Evolutionary conservation across 2,113 vertebrate species (phyloP).

Genomic region (Trinectes maculatus): DNA sequence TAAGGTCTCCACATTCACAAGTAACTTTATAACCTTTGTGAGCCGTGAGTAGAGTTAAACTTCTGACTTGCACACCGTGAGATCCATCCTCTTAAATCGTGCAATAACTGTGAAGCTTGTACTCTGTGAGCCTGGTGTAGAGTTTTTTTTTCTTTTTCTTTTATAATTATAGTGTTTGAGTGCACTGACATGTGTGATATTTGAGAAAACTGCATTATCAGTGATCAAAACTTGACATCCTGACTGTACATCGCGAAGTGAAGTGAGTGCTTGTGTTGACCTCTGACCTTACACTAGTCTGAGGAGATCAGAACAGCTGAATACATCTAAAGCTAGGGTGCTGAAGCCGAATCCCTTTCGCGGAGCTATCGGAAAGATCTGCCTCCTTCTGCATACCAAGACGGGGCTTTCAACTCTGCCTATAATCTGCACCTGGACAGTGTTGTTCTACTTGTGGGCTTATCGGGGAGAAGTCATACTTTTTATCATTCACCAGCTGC

Average conservation of each 20-base stretch:
- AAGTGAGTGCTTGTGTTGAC: slow-evolving; percentile 44
- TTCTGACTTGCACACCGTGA: slow-evolving; percentile 43
- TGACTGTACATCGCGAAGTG: slow-evolving; percentile 46
- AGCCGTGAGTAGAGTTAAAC: slow-evolving; percentile 58
- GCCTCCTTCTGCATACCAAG: slow-evolving; percentile 79
- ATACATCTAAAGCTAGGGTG: slow-evolving; percentile 73
- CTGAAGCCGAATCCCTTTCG: slow-evolving; percentile 66
- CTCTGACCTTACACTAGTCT: slow-evolving; percentile 71
- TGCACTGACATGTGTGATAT: slow-evolving; percentile 55
- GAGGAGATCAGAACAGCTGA: slow-evolving; percentile 74
- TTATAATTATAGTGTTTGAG: slow-evolving; percentile 44
- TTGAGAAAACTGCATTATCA: slow-evolving; percentile 55
- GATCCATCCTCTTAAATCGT: slow-evolving; percentile 38
- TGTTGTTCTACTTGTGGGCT: slow-evolving; percentile 74
- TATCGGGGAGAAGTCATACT: slow-evolving; percentile 64
- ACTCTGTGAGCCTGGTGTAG: slow-evolving; percentile 12
- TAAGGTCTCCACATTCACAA: slow-evolving; percentile 47
- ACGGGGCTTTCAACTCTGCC: slow-evolving; percentile 64
- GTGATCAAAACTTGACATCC: slow-evolving; percentile 66
- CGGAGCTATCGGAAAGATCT: slow-evolving; percentile 73
- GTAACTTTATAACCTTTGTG: slow-evolving; percentile 63
- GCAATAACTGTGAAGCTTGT: slow-evolving; percentile 31
- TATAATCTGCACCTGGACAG: slow-evolving; percentile 79
- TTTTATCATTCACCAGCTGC: slow-evolving; percentile 78
- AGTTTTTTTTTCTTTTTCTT: slow-evolving; percentile 8